Base-by-base conservation (phyloP, 2,113 vertebrate species). In the Eleginops maclovinus region DNA sequence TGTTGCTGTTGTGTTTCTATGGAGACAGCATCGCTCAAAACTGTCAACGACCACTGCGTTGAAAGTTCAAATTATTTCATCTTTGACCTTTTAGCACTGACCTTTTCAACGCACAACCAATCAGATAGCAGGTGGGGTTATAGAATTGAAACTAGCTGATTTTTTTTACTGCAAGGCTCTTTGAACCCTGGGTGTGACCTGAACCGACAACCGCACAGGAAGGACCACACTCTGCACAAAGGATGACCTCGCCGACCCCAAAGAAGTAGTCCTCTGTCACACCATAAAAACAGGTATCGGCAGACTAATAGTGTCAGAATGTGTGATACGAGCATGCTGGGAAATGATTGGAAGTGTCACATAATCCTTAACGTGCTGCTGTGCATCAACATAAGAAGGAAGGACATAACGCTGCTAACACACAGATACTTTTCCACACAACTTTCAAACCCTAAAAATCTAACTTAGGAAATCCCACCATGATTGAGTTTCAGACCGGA, bases 191-290 rank as follows among this genome's bases (percentile, higher is more conserved):
- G 26, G 40, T 44, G 44, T 43, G 63, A 76, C 54, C 63, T 21
- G 14, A 76, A 44, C 63, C 16, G 14, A 21, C 44, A 16, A 22
- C 14, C 58, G 14, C 64, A 66, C 31, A 51, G 4, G 41, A 76
- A 41, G 44, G 60, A 60, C 61, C n/a, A 59, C 53, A 28, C 22
- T 31, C 9, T 71, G 24, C 9, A 19, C 19, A 8, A 26, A 5
- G 8, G 16, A 51, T 49, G 65, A 71, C 51, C 51, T 65, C 28
- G 2, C 68, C 62, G 62, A 73, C 36, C n/a, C 64, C 49, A n/a
- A 10, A 15, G 8, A n/a, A 36, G 47, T 16, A n/a, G 14, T 3
- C 24, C 36, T 51, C 14, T 21, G n/a, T 40, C 40, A 28, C 51
- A 70, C 40, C 5, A 49, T 60, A 75, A 50, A 54, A 21, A 47